Percentiles rank a stretch among this genome's conserved stretches.
phyloP scores from a whole-genome alignment of 2,113 vertebrate species.

The Sphyrna mokarran region DNA sequence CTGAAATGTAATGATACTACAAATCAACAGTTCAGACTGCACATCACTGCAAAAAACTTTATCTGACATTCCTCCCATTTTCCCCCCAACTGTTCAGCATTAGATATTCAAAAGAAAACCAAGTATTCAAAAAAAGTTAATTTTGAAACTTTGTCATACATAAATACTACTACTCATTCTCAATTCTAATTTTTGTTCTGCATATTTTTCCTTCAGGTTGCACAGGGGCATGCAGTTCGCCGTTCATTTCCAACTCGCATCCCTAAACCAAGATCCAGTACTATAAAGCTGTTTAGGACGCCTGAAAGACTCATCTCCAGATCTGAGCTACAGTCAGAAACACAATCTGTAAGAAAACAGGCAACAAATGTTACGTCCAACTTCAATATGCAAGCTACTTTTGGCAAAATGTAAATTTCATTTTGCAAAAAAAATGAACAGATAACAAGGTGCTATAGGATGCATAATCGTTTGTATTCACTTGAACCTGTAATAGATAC shows the following conservation, averaged over 20 bases:
- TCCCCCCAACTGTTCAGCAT: background rate
- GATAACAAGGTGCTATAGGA: background rate
- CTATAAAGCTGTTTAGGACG: constrained; percentile 20
- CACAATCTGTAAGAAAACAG: background rate
- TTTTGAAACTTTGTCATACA: background rate
- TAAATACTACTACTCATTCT: background rate
- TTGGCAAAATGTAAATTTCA: background rate
- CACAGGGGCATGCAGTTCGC: background rate
- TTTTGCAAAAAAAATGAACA: background rate
- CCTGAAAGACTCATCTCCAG: constrained; percentile 8
- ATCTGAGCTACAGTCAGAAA: constrained; percentile 27
- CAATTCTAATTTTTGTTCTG: background rate
- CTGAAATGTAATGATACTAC: background rate
- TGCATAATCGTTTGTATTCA: background rate
- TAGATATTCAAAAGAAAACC: background rate
- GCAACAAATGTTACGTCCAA: constrained; percentile 1
- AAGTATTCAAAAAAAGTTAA: background rate
- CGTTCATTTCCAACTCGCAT: constrained; percentile 23
- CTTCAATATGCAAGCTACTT: background rate
- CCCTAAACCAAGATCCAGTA: constrained; percentile 26
- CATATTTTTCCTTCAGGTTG: constrained; percentile 11
- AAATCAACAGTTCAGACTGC: background rate
- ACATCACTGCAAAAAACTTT: background rate
- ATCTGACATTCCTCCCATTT: background rate
- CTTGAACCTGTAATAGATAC: background rate